Evolutionary conservation across 2,797 vertebrate genomes (phyloP).

Genomic region (Percopsis omiscomaycus): DNA sequence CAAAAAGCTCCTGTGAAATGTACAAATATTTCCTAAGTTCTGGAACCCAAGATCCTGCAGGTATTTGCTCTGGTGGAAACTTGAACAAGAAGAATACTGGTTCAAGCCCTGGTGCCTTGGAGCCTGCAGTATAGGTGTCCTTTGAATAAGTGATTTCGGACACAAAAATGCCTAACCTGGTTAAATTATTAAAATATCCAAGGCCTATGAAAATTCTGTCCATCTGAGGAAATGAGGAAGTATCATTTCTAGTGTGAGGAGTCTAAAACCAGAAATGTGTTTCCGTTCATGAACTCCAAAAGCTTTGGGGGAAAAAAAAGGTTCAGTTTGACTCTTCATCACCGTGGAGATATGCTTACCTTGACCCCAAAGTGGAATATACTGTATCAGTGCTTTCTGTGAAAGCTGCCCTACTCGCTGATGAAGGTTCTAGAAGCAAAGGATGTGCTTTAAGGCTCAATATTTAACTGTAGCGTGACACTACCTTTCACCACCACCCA

Average conservation of each 20-base stretch:
- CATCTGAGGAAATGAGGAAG: slow-evolving; percentile 28
- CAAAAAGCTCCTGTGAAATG: slow-evolving; percentile 47
- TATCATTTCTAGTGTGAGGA: slow-evolving; percentile 41
- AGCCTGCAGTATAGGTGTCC: slow-evolving; percentile 29
- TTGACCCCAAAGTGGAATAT: slow-evolving; percentile 49
- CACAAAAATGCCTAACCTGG: slow-evolving; percentile 14
- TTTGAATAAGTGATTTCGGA: slow-evolving; percentile 11
- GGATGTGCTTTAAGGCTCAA: slow-evolving; percentile 38
- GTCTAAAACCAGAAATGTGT: slow-evolving; percentile 32
- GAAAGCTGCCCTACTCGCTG: slow-evolving; percentile 72
- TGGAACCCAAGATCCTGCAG: slow-evolving; percentile 22
- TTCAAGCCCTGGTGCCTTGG: slow-evolving; percentile 41
- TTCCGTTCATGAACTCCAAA: slow-evolving; percentile 47
- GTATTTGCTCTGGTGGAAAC: slow-evolving; percentile 20
- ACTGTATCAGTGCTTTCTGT: slow-evolving; percentile 72
- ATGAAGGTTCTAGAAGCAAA: slow-evolving; percentile 54
- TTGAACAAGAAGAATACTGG: slow-evolving; percentile 36
- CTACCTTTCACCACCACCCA: slow-evolving; percentile 45
- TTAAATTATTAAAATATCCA: slow-evolving; percentile 17
- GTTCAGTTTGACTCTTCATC: slow-evolving; percentile 49
- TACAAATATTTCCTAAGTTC: slow-evolving; percentile 44
- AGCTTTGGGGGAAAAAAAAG: slow-evolving; percentile 27
- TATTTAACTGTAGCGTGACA: slow-evolving; percentile 43
- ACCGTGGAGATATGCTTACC: slow-evolving; percentile 52
- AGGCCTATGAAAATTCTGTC: slow-evolving; percentile 17